Conservation (phyloP, 2,797 vertebrate species). For the Thamnophis elegans region DNA sequence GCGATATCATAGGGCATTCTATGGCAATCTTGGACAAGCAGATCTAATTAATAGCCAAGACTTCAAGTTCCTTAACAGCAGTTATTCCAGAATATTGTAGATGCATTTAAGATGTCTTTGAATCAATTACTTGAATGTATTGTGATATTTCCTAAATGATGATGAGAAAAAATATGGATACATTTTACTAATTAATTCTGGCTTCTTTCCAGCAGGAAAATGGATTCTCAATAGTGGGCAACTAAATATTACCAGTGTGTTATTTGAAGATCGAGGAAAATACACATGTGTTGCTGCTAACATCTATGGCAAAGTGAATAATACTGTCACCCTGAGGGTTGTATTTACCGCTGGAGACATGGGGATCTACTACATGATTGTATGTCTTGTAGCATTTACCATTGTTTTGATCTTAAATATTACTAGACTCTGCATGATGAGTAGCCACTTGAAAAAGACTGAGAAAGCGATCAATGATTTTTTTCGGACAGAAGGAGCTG, state of each 20-base stretch:
- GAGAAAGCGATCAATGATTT: constrained; percentile 98
- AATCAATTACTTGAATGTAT: not conserved
- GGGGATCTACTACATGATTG: constrained; percentile 97
- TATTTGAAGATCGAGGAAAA: constrained; percentile 93
- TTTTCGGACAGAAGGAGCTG: constrained; percentile 96
- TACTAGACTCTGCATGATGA: constrained; percentile 98
- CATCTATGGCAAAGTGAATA: constrained; percentile 81
- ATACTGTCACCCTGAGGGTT: constrained; percentile 91
- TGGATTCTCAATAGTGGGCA: constrained; percentile 81
- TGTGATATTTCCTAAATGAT: not conserved
- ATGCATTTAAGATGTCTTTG: not conserved
- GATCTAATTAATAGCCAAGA: not conserved
- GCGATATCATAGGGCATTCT: not conserved
- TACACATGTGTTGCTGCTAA: constrained; percentile 93
- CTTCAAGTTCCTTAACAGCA: not conserved
- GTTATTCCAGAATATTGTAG: not conserved
- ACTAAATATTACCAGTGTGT: constrained; percentile 91
- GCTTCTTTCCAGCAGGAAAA: constrained; percentile 76
- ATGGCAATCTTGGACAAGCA: not conserved
- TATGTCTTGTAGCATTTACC: constrained; percentile 95
- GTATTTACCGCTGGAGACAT: constrained; percentile 93
- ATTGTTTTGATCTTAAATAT: constrained; percentile 94
- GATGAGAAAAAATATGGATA: not conserved
- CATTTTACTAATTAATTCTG: constrained; percentile 23
- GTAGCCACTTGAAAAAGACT: constrained; percentile 98